Evolutionary conservation across 2,113 vertebrate genomes (phyloP).

Genomic region (Bombycilla garrulus): DNA sequence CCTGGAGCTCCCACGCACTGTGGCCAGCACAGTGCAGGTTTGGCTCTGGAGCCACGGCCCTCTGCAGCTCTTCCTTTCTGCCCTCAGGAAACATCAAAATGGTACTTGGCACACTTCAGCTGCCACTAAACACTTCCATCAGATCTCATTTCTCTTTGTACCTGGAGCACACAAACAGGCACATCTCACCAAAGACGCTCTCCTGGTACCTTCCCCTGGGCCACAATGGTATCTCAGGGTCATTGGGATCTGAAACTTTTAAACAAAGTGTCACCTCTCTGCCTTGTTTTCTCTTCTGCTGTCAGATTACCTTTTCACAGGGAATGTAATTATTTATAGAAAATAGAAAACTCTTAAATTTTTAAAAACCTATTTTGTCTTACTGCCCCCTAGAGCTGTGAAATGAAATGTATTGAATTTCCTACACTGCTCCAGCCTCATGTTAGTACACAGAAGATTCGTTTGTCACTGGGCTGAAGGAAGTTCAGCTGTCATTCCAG

Average conservation of each 20-base stretch:
- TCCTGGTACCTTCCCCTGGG: background rate
- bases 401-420: background rate
- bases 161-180: background rate
- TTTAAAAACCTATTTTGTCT: background rate
- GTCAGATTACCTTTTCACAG: background rate
- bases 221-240: background rate
- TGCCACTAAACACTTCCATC: background rate
- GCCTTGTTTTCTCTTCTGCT: background rate
- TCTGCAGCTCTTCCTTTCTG: background rate
- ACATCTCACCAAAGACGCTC: background rate
- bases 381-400: background rate
- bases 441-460: background rate
- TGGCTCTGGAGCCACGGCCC: background rate
- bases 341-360: background rate
- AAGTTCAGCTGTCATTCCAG: background rate
- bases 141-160: background rate
- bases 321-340: background rate
- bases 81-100: background rate
- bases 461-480: background rate
- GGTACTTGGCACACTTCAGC: background rate
- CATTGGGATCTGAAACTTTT: background rate
- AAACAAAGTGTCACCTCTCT: background rate
- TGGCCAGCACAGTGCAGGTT: background rate
- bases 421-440: background rate
- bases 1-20: background rate